Base-by-base conservation (phyloP, 2,113 vertebrate genomes). In the Bombycilla garrulus region DNA sequence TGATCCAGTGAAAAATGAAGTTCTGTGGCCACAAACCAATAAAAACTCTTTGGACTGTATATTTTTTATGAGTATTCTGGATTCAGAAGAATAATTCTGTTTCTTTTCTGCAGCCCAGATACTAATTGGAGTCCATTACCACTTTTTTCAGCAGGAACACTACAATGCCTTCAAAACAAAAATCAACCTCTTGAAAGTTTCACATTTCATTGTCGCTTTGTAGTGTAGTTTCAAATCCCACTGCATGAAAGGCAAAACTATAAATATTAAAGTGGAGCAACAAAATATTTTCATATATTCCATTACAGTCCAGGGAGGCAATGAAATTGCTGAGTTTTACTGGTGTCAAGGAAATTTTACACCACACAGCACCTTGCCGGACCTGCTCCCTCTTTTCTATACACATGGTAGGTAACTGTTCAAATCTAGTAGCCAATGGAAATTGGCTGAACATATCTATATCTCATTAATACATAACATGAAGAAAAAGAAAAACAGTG, bases 261-360 rank as follows among this genome's bases (percentile, higher is more conserved):
- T 80, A 96, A 80, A 93, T 90, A 96, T 53, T 77, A 92, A 93
- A 95, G 81, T 5, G 12, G 16, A 92, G 40, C 25, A 81, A 90
- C 88, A 61, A 91, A 95, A 53, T 73, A 80, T 83, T 90, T 95
- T 86, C 12, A 6, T 44, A 20, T 70, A 40, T 92, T 90, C 50
- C 29, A 29, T 57, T 85, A 35, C 35, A 81, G 18, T 72, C 64
- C 45, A 81, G 25, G 7, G 54, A 93, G 66, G 35, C 70, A 93
- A 54, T 5, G 13, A 88, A 94, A 72, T 23, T 48, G 51, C 21
- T 64, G 51, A 81, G 61, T 17, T 91, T 86, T 33, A 57, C 28
- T 28, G 3, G 6, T 35, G 24, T 56, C 60, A 58, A 54, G 29
- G 47, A 82, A 86, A 83, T 92, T 73, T 86, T 73, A 61, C 13